A percentile compares a stretch with the other conserved stretches of the same genome.
These are phyloP conservation scores for Tadarida brasiliensis DNA, from an alignment of 2,797 vertebrate species.

Conservation along the genomic window DNA sequence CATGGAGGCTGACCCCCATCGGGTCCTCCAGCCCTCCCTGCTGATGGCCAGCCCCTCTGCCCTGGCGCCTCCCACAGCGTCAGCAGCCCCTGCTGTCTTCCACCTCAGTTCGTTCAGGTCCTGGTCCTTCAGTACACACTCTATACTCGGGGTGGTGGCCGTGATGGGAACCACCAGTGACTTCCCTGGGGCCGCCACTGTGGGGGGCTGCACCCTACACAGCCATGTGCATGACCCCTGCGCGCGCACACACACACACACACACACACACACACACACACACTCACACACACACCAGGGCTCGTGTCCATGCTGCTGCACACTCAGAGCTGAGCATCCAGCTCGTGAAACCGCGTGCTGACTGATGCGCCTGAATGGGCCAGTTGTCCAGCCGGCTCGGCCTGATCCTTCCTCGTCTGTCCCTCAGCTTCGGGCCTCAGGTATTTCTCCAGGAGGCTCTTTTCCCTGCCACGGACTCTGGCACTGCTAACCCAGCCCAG, in stretches of 20 bases:
- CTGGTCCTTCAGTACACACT: neutral
- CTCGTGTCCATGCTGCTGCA: neutral
- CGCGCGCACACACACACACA: rapidly evolving
- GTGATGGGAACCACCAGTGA: neutral
- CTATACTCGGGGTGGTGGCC: neutral
- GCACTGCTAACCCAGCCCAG: neutral
- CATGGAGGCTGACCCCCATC: rapidly evolving
- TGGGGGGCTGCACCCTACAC: no score
- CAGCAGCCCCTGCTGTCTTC: neutral
- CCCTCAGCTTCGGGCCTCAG: neutral
- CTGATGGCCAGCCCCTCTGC: neutral
- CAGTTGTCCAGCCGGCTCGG: neutral
- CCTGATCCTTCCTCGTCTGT: neutral
- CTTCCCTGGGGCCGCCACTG: rapidly evolving
- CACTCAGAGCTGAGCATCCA: neutral
- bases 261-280: neutral
- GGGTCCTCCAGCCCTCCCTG: neutral
- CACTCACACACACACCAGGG: neutral
- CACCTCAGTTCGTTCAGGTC: no score
- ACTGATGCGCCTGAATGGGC: neutral
- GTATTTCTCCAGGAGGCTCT: neutral
- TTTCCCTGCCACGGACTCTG: neutral
- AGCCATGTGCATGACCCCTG: neutral
- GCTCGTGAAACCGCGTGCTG: neutral
- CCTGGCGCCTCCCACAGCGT: no score